A percentile compares a stretch with the other conserved stretches of the same genome.
phyloP scores from a whole-genome alignment of 2,797 vertebrate genomes.

The Capromys pilorides region DNA sequence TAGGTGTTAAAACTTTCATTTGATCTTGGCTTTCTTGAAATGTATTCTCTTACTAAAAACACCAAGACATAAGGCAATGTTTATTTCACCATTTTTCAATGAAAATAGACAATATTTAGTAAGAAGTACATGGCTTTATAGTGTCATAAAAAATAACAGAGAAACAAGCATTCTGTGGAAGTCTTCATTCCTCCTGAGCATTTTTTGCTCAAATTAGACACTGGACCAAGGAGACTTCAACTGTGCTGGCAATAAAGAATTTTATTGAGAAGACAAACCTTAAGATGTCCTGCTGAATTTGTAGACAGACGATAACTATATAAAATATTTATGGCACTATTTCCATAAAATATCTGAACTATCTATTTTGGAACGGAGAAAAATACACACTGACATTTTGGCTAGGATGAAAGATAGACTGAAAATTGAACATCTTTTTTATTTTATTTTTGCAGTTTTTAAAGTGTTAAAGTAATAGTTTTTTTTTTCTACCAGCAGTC shows the following conservation, averaged over 20 bases:
- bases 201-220: neutral
- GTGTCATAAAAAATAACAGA: neutral
- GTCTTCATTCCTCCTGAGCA: neutral
- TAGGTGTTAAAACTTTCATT: slow-evolving; percentile 43
- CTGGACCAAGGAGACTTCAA: neutral
- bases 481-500: neutral
- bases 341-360: slow-evolving; percentile 72
- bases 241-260: slow-evolving; percentile 18
- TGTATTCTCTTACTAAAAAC: slow-evolving; percentile 22
- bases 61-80: neutral
- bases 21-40: slow-evolving; percentile 43
- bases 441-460: neutral
- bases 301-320: slow-evolving; percentile 57
- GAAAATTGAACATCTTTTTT: slow-evolving; percentile 29
- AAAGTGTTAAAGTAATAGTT: neutral
- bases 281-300: slow-evolving; percentile 42
- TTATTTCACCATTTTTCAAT: slow-evolving; percentile 30
- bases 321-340: slow-evolving; percentile 73
- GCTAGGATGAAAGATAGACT: slow-evolving; percentile 3
- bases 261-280: slow-evolving; percentile 37
- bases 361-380: slow-evolving; percentile 50
- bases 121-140: neutral
- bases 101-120: neutral
- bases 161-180: neutral
- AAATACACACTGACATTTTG: slow-evolving; percentile 60